phyloP scores from a whole-genome alignment of 2,113 vertebrate genomes.

The Hippocampus guttulatus region DNA sequence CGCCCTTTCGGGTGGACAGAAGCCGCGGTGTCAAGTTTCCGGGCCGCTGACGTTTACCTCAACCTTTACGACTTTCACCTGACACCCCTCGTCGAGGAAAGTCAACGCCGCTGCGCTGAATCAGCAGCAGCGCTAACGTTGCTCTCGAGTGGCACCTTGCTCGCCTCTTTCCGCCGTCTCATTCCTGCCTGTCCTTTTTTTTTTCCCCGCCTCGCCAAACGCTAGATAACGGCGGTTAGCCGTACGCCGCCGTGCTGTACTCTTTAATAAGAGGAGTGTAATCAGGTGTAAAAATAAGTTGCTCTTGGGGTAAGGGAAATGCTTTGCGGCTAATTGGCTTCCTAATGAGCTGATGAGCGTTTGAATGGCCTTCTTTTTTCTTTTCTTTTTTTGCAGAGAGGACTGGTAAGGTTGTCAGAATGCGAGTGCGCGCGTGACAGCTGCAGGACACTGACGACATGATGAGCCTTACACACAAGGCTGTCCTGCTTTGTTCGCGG shows the following conservation, averaged over 20 bases:
- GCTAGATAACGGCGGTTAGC: constrained; percentile 6
- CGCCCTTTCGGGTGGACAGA: constrained; percentile 58
- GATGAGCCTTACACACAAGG: too few species aligned
- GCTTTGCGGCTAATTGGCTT: constrained; percentile 22
- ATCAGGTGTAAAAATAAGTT: constrained; percentile 3
- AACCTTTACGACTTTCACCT: constrained; percentile 32
- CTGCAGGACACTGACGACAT: too few species aligned
- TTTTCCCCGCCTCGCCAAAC: constrained; percentile 13
- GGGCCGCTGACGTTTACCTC: constrained; percentile 2
- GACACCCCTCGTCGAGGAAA: constrained; percentile 46
- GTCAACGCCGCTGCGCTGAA: constrained; percentile 51
- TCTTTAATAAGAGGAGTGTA: constrained; percentile 5
- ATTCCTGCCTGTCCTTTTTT: constrained; percentile 13
- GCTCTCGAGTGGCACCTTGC: constrained; percentile 31
- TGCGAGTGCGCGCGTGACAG: too few species aligned
- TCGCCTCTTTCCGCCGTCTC: constrained; percentile 11
- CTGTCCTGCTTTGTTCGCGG: too few species aligned
- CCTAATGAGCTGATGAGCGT: constrained; percentile 13
- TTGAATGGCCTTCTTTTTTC: constrained; percentile 19
- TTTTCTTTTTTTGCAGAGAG: background rate
- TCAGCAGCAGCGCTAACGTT: constrained; percentile 60
- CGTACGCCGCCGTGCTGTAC: background rate
- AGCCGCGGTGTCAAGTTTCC: constrained; percentile 56
- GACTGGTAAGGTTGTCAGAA: too few species aligned
- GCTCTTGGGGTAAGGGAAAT: constrained; percentile 13